phyloP scores from a whole-genome alignment of 92 coral and sea anemone species.

The Parazoanthus swiftii region DNA sequence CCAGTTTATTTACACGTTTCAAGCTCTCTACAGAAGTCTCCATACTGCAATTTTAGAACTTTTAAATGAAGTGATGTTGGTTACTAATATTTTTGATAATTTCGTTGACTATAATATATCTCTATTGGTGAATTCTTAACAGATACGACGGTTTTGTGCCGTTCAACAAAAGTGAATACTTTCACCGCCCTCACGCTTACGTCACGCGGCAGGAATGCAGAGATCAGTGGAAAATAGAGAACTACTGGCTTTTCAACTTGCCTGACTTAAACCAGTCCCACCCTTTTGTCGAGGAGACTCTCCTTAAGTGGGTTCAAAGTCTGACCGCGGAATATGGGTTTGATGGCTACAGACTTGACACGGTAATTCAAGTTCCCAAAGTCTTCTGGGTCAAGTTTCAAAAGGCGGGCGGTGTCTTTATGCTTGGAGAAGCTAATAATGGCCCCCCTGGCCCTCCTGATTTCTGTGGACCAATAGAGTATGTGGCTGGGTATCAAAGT shows the following conservation, averaged over 20 bases:
- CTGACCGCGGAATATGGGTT: slow-evolving; percentile 63
- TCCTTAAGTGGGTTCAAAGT: slow-evolving; percentile 60
- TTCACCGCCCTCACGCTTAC: slow-evolving; percentile 67
- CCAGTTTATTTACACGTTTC: too few relatives aligned
- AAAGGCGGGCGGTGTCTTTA: slow-evolving; percentile 62
- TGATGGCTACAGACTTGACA: slow-evolving; percentile 81
- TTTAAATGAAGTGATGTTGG: too few relatives aligned
- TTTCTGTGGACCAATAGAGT: slow-evolving; percentile 65
- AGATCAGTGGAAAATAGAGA: slow-evolving; percentile 62
- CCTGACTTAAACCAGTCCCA: slow-evolving; percentile 74
- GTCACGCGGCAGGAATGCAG: slow-evolving; percentile 79
- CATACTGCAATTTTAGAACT: too few relatives aligned
- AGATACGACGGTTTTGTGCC: slow-evolving; percentile 52
- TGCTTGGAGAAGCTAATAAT: slow-evolving; percentile 79
- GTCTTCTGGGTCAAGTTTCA: slow-evolving; percentile 71
- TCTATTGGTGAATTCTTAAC: background rate
- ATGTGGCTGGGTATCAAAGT: slow-evolving; percentile 62
- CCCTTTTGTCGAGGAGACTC: slow-evolving; percentile 58
- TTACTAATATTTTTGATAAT: too few relatives aligned
- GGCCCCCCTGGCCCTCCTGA: slow-evolving; percentile 60
- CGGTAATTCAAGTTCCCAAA: slow-evolving; percentile 78
- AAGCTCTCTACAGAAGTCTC: too few relatives aligned
- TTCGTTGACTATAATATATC: too few relatives aligned
- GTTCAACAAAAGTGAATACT: slow-evolving; percentile 64
- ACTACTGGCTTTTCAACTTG: slow-evolving; percentile 71